Evolutionary conservation across 2,888 invertebrate species (phyloP).

Genomic region (Ichneumoninae sp.): DNA sequence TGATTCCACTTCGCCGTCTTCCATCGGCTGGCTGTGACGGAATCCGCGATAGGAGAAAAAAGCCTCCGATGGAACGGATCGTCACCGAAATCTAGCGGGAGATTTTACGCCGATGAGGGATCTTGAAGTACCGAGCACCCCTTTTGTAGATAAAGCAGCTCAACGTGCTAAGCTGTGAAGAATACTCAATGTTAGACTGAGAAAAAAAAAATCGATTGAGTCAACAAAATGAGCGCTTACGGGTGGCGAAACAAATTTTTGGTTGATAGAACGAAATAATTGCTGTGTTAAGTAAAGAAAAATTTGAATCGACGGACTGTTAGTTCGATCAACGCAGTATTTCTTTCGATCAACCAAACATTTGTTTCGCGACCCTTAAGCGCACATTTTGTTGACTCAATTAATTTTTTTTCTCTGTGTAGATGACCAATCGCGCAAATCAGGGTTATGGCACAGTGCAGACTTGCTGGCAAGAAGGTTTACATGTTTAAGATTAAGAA

Average conservation of each 20-base stretch:
- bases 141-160: background rate
- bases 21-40: background rate
- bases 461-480: background rate
- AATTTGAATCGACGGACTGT: no score
- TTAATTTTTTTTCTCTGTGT: no score
- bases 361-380: no score
- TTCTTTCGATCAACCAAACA: no score
- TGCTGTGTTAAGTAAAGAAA: no score
- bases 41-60: background rate
- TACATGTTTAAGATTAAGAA: background rate
- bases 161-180: background rate
- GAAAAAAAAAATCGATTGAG: no score
- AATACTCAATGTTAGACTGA: background rate
- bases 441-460: background rate
- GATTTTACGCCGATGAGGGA: background rate
- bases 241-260: no score
- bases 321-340: no score
- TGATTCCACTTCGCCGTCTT: conserved; percentile 25
- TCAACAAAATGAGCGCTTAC: no score
- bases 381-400: no score
- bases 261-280: no score
- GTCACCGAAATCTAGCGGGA: background rate
- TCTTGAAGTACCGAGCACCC: no score
- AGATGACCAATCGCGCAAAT: background rate
- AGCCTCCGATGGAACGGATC: conserved; percentile 1